Conservation (phyloP, 2,797 vertebrate species). For the Gobionotothen gibberifrons region DNA sequence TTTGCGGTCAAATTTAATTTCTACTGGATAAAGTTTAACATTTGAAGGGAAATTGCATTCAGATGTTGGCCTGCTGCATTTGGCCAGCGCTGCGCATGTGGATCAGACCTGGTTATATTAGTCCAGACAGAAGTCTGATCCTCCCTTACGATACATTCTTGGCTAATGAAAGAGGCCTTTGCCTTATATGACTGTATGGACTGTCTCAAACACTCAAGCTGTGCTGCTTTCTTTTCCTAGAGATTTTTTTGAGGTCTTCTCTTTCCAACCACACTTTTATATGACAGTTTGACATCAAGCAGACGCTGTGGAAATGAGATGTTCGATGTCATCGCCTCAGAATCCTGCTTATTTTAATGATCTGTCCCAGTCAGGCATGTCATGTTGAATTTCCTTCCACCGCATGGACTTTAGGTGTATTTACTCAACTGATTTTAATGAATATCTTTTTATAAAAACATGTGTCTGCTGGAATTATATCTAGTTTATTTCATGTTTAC, state of each 20-base stretch:
- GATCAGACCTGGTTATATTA: conserved; percentile 73
- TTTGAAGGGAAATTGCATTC: conserved; percentile 81
- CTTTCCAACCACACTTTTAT: conserved; percentile 33
- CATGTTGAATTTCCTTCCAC: conserved; percentile 68
- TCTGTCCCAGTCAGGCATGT: conserved; percentile 58
- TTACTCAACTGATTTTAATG: conserved; percentile 42
- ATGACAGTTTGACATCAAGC: conserved; percentile 69
- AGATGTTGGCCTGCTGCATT: conserved; percentile 78
- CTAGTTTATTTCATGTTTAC: conserved; percentile 40
- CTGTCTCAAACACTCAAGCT: conserved; percentile 53
- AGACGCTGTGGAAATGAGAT: conserved; percentile 72
- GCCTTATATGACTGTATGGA: conserved; percentile 60
- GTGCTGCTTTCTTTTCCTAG: conserved; percentile 45
- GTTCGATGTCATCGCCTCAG: conserved; percentile 63
- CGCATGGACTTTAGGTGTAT: conserved; percentile 45
- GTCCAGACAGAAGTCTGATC: conserved; percentile 79
- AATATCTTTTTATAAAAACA: conserved; percentile 20
- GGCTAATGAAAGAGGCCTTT: conserved; percentile 61
- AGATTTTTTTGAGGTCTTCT: conserved; percentile 37
- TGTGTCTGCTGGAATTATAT: conserved; percentile 30
- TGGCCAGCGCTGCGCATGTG: conserved; percentile 60
- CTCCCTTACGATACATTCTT: conserved; percentile 69
- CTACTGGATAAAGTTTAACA: conserved; percentile 80
- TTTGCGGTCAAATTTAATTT: conserved; percentile 73
- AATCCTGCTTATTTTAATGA: conserved; percentile 62